phyloP scores from a whole-genome alignment of 2,888 invertebrate species.

The Phlogophora meticulosa region DNA sequence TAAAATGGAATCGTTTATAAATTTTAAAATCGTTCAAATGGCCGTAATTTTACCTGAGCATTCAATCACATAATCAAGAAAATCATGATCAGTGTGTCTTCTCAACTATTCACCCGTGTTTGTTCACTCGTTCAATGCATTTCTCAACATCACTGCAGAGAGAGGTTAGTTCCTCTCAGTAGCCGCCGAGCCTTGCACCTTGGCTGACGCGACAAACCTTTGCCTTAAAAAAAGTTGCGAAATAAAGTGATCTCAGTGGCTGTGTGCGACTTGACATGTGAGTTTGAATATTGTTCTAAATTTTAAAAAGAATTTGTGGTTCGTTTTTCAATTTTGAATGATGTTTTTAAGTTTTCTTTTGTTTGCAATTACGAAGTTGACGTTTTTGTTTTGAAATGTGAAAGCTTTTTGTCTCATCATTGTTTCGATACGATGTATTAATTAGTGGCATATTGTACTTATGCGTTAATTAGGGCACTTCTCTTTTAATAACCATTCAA shows the following conservation, averaged over 20 bases:
- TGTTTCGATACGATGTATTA: not conserved
- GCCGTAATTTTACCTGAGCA: no score
- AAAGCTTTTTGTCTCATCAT: constrained; percentile 6
- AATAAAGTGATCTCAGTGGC: constrained; percentile 63
- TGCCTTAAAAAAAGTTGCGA: constrained; percentile 58
- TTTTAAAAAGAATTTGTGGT: not conserved
- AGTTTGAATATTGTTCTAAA: constrained; percentile 45
- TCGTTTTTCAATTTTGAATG: constrained; percentile 1
- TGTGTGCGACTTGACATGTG: constrained; percentile 62
- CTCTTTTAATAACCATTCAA: not conserved
- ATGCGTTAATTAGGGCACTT: not conserved
- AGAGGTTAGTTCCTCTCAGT: constrained; percentile 77
- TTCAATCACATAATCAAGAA: no score
- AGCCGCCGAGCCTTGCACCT: constrained; percentile 65
- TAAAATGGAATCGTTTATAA: no score
- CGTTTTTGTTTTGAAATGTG: constrained; percentile 2
- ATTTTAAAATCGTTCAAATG: no score
- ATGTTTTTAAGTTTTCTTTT: constrained; percentile 1
- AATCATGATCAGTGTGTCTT: not conserved
- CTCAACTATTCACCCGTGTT: constrained; percentile 46
- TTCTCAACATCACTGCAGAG: constrained; percentile 78
- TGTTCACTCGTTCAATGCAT: constrained; percentile 65
- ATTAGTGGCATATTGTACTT: not conserved
- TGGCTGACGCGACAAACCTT: constrained; percentile 67
- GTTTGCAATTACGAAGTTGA: constrained; percentile 2